A percentile compares a stretch with the other conserved stretches of the same genome.
Evolutionary conservation across 2,113 vertebrate genomes (phyloP).

Genomic region (Hydrochoerus hydrochaeris): DNA sequence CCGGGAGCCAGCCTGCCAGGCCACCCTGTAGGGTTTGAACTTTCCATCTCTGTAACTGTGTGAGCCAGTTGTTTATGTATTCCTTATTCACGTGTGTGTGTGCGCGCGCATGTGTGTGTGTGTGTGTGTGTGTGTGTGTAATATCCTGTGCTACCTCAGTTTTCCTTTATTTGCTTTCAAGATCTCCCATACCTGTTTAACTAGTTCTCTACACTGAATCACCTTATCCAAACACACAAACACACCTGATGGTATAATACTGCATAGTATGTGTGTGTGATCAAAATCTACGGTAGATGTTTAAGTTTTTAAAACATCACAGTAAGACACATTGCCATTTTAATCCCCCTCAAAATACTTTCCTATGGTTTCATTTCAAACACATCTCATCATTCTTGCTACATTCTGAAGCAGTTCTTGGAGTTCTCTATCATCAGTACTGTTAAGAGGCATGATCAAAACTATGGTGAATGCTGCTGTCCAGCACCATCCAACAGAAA

Average conservation of each 20-base stretch:
- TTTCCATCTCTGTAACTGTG: not conserved
- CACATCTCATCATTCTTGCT: too few species aligned
- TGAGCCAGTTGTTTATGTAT: not conserved
- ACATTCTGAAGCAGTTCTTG: too few species aligned
- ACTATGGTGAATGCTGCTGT: too few species aligned
- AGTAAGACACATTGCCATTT: too few species aligned
- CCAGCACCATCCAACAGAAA: too few species aligned
- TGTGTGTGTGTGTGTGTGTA: not conserved
- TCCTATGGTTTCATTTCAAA: too few species aligned
- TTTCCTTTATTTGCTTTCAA: not conserved
- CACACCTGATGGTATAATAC: not conserved
- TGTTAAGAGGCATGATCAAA: too few species aligned
- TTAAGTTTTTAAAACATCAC: too few species aligned
- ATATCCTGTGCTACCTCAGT: not conserved
- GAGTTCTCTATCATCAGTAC: too few species aligned
- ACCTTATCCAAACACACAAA: not conserved
- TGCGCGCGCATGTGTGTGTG: not conserved
- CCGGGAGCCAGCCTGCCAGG: not conserved
- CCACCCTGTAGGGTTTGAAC: not conserved
- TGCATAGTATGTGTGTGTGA: not conserved
- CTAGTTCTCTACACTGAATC: not conserved
- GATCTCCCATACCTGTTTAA: not conserved
- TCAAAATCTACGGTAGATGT: not conserved
- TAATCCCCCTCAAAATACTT: too few species aligned
- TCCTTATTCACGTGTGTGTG: not conserved